Evolutionary conservation across 2,888 invertebrate genomes (phyloP).

Genomic region (Lithodes maja): DNA sequence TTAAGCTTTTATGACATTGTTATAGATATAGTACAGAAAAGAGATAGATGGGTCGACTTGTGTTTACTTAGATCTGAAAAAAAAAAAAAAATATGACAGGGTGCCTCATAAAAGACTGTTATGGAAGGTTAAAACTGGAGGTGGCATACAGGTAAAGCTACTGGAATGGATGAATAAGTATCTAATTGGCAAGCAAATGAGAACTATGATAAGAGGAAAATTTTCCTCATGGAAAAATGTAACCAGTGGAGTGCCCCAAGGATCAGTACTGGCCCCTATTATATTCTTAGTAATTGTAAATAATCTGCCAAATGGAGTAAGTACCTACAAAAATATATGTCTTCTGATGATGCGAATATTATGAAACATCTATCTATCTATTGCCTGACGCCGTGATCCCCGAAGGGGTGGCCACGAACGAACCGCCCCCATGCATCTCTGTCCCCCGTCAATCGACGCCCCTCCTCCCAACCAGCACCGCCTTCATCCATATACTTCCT

Average conservation of each 20-base stretch:
- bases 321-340: neutral
- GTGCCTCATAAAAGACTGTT: no score
- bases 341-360: neutral
- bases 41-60: neutral
- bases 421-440: no score
- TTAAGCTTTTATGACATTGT: neutral
- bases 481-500: no score
- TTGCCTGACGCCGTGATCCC: no score
- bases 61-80: no score
- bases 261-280: neutral
- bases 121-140: neutral
- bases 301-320: neutral
- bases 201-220: neutral
- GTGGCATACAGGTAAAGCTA: neutral
- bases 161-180: neutral
- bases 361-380: neutral
- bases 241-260: neutral
- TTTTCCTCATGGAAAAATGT: neutral
- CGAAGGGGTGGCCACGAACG: no score
- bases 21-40: neutral
- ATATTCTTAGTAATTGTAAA: neutral
- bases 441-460: no score
- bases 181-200: neutral
- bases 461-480: no score
- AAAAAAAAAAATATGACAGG: no score